Evolutionary conservation across 2,888 invertebrate genomes (phyloP).

Genomic region (Polyommatus icarus): DNA sequence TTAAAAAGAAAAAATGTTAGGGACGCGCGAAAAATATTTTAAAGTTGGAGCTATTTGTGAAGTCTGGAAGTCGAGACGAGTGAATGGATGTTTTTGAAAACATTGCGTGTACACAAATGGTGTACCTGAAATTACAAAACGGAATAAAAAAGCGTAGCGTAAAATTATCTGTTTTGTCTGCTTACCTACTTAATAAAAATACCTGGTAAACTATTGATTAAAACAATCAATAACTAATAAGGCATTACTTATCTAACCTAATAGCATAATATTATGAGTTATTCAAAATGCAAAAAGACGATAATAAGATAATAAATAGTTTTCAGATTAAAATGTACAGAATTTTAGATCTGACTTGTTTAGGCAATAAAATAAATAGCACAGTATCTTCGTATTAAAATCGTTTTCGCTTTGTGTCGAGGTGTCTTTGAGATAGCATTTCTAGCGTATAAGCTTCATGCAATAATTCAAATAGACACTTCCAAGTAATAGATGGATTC

Average conservation of each 20-base stretch:
- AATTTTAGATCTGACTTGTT: not conserved
- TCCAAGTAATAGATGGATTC: constrained; percentile 27
- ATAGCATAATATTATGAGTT: too few species aligned
- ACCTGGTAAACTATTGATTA: too few species aligned
- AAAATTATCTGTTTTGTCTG: not conserved
- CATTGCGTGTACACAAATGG: not conserved
- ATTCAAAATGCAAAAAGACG: too few species aligned
- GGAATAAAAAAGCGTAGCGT: not conserved
- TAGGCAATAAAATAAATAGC: not conserved
- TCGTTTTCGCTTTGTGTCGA: constrained; percentile 26
- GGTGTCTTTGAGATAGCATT: constrained; percentile 22
- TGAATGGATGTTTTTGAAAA: constrained; percentile 10
- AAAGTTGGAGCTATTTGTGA: constrained; percentile 8
- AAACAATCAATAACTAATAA: too few species aligned
- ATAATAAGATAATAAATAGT: too few species aligned
- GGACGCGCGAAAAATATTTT: constrained; percentile 21
- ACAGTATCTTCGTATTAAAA: not conserved
- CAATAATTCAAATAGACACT: constrained; percentile 30
- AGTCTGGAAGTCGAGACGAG: not conserved
- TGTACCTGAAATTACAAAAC: not conserved
- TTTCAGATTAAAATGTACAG: too few species aligned
- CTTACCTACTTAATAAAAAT: not conserved
- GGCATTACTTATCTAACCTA: too few species aligned
- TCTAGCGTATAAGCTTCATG: constrained; percentile 30
- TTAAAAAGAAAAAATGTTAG: constrained; percentile 14